These are phyloP conservation scores for Panagrolaimus sp. DNA, from an alignment of 1,140 invertebrate genomes.

Conservation along the genomic window DNA sequence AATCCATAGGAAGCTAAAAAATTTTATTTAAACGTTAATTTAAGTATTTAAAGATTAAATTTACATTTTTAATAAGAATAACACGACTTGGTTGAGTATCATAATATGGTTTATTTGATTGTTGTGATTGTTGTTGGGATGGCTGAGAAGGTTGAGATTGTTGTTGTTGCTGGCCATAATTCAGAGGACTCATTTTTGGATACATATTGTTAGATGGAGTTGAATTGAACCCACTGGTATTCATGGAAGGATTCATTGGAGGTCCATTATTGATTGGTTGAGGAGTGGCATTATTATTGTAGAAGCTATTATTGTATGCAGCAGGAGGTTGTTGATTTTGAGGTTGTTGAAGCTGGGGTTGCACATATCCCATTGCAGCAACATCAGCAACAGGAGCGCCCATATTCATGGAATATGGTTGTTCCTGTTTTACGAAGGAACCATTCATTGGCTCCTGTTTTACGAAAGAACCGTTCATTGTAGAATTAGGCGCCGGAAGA, in stretches of 20 bases:
- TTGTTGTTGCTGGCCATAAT: neutral
- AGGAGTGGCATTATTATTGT: neutral
- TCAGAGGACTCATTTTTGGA: neutral
- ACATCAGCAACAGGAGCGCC: neutral
- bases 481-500: neutral
- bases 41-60: slow-evolving; percentile 4
- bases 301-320: slow-evolving; percentile 1
- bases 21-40: neutral
- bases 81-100: slow-evolving; percentile 22
- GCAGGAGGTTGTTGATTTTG: neutral
- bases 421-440: neutral
- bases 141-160: neutral
- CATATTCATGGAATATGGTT: neutral
- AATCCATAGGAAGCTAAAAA: slow-evolving; percentile 55
- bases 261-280: slow-evolving; percentile 15
- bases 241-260: slow-evolving; percentile 10
- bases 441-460: slow-evolving; percentile 3
- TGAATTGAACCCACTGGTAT: neutral
- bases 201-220: slow-evolving; percentile 4
- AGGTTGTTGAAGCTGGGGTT: neutral
- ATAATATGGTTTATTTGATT: slow-evolving; percentile 11
- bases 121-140: neutral
- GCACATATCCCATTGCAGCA: no score
- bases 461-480: neutral
- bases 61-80: slow-evolving; percentile 50